phyloP scores from a whole-genome alignment of 1,140 invertebrate genomes.

The Leptinotarsa undecemlineata region DNA sequence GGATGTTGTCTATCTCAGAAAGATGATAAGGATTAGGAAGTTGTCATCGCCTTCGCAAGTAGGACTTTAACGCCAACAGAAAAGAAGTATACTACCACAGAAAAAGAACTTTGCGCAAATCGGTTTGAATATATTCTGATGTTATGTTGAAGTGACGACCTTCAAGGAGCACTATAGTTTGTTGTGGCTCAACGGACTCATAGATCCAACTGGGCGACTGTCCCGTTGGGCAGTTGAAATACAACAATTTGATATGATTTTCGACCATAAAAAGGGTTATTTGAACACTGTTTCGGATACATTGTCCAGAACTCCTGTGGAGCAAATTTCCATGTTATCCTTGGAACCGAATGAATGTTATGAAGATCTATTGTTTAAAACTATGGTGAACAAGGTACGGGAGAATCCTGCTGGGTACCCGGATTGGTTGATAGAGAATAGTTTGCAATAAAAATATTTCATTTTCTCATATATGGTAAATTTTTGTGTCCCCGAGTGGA shows the following conservation, averaged over 20 bases:
- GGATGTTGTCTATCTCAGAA: constrained; percentile 47
- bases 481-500: constrained; percentile 22
- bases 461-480: neutral
- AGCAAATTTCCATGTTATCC: neutral
- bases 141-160: constrained; percentile 53
- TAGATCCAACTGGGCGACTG: constrained; percentile 53
- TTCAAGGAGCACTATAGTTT: constrained; percentile 58
- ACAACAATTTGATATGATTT: constrained; percentile 5
- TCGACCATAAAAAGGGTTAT: neutral
- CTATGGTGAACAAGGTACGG: neutral
- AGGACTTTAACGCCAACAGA: constrained; percentile 50
- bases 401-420: constrained; percentile 1
- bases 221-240: constrained; percentile 52
- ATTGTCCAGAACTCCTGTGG: constrained; percentile 12
- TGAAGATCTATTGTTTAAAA: constrained; percentile 15
- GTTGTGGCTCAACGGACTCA: constrained; percentile 55
- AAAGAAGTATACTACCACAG: constrained; percentile 54
- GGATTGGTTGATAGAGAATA: neutral
- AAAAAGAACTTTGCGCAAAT: constrained; percentile 57
- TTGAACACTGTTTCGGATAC: constrained; percentile 11
- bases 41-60: constrained; percentile 44
- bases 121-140: constrained; percentile 53
- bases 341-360: constrained; percentile 2
- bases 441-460: constrained; percentile 18
- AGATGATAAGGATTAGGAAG: constrained; percentile 10